phyloP scores from a whole-genome alignment of 2,113 vertebrate species.

The Rhinichthys klamathensis region DNA sequence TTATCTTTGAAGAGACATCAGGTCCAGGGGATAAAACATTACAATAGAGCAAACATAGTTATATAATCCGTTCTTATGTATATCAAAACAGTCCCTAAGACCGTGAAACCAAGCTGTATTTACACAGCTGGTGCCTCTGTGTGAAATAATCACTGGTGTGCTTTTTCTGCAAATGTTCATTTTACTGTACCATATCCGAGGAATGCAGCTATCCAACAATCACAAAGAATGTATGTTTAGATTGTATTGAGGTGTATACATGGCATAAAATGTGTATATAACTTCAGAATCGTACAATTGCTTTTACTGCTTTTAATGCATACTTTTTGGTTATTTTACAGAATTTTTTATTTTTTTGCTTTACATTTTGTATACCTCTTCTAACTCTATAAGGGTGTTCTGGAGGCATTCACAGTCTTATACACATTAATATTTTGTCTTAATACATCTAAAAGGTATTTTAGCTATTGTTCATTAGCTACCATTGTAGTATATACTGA shows the following conservation, averaged over 20 bases:
- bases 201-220: not conserved
- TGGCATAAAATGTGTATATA: not conserved
- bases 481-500: not conserved
- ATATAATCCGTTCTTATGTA: slow-evolving; percentile 60
- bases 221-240: not conserved
- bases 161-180: not conserved
- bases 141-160: slow-evolving; percentile 11
- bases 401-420: not conserved
- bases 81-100: slow-evolving; percentile 52
- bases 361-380: not conserved
- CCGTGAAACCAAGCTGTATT: slow-evolving; percentile 38
- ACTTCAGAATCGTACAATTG: not conserved
- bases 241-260: not conserved
- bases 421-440: not conserved
- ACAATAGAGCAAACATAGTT: slow-evolving; percentile 27
- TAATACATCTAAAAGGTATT: not conserved
- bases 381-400: not conserved
- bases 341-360: not conserved
- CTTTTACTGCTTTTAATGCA: not conserved
- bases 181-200: not conserved
- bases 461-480: not conserved
- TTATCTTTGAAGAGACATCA: not conserved
- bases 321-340: not conserved
- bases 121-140: slow-evolving; percentile 48
- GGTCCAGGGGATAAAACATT: slow-evolving; percentile 3